A percentile compares a stretch with the other conserved stretches of the same genome.
Evolutionary conservation across 2,888 invertebrate genomes (phyloP).

Genomic region (Steinernema scapterisci): DNA sequence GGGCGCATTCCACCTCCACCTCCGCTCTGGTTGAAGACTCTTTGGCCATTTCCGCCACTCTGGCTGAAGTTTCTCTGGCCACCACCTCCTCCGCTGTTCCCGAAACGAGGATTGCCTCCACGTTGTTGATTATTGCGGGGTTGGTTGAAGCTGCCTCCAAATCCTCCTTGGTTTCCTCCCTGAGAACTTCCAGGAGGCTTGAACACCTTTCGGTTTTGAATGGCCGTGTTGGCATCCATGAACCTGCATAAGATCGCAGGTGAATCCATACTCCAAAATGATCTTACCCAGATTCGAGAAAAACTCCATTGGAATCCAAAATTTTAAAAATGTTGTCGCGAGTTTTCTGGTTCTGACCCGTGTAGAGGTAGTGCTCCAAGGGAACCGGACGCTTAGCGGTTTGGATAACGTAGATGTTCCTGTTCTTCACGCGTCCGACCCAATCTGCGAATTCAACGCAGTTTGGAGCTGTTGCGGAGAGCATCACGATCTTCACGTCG

Average conservation of each 20-base stretch:
- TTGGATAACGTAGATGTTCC: slow-evolving; percentile 87
- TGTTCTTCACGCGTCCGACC: slow-evolving; percentile 74
- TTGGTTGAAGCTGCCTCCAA: background rate
- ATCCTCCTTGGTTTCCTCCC: slow-evolving; percentile 60
- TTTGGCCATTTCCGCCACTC: slow-evolving; percentile 44
- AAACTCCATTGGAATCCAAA: slow-evolving; percentile 41
- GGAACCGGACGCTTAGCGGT: slow-evolving; percentile 93
- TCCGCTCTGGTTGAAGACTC: slow-evolving; percentile 22
- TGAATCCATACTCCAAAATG: background rate
- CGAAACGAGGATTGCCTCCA: background rate
- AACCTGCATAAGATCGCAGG: no score
- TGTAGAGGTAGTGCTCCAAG: slow-evolving; percentile 82
- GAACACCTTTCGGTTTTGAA: slow-evolving; percentile 5
- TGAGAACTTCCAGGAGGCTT: slow-evolving; percentile 46
- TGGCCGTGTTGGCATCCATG: background rate
- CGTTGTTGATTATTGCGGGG: background rate
- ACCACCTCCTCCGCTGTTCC: slow-evolving; percentile 38
- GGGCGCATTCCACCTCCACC: slow-evolving; percentile 4
- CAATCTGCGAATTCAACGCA: slow-evolving; percentile 86
- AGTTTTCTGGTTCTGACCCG: slow-evolving; percentile 68
- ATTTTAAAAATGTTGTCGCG: slow-evolving; percentile 45
- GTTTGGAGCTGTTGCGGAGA: slow-evolving; percentile 98
- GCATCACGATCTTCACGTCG: slow-evolving; percentile 91
- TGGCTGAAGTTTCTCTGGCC: slow-evolving; percentile 39
- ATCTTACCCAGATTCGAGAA: slow-evolving; percentile 41